A percentile compares a stretch with the other conserved stretches of the same genome.
Conservation (phyloP, 2,888 invertebrate species). For the Brachycybe producta region DNA sequence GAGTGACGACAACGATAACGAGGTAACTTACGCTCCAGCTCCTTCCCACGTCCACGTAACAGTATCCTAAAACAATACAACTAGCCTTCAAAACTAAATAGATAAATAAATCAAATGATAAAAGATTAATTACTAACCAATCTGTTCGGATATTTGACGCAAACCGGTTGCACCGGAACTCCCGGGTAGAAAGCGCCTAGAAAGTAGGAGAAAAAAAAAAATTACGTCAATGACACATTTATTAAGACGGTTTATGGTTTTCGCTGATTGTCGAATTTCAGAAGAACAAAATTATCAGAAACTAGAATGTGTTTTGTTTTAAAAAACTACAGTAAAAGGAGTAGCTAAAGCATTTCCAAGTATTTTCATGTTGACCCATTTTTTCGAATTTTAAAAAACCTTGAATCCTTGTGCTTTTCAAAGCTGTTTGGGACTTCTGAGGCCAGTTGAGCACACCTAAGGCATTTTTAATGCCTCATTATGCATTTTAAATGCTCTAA, state of each 20-base stretch:
- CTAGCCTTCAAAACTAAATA: too few relatives aligned
- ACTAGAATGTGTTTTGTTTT: background rate
- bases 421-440: too few relatives aligned
- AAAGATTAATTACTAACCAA: conserved; percentile 65
- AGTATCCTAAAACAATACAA: conserved; percentile 29
- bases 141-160: conserved; percentile 71
- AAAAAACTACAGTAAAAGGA: too few relatives aligned
- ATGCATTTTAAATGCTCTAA: too few relatives aligned
- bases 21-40: conserved; percentile 67
- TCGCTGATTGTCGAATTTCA: conserved; percentile 15
- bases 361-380: too few relatives aligned
- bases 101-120: too few relatives aligned
- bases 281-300: conserved; percentile 16
- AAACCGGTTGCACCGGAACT: conserved; percentile 87
- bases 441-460: too few relatives aligned
- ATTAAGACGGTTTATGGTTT: background rate
- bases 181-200: conserved; percentile 91
- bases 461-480: too few relatives aligned
- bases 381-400: too few relatives aligned
- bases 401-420: too few relatives aligned
- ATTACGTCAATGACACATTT: background rate
- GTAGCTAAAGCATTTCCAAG: too few relatives aligned
- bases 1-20: too few relatives aligned
- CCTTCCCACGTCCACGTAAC: conserved; percentile 46
- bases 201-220: conserved; percentile 47